Base-by-base conservation (phyloP, 2,113 vertebrate species). In the Ochotona princeps region DNA sequence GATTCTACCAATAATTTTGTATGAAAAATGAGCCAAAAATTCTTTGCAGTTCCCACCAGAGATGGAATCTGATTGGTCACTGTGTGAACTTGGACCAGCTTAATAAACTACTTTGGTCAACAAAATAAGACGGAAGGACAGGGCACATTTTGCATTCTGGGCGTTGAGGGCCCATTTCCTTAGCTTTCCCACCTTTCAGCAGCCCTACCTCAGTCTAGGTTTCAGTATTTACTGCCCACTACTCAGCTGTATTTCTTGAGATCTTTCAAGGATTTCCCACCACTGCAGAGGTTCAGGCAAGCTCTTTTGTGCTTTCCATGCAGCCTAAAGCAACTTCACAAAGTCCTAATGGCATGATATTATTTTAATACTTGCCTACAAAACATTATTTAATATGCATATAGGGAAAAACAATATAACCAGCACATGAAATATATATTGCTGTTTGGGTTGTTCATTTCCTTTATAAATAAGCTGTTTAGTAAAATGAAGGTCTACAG, bases 381-480 rank as follows among this genome's bases (percentile, higher is more conserved):
- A 91, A 83, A 66, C 65, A 57, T 47, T 70, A 63, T 86, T 96
- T 47, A 73, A 84, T 76, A 66, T 65, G 1, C 44, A 49, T 57
- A 38, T 47, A 44, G 38, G 17, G 14, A 89, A 76, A 32, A 91
- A 80, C 28, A 61, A 32, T 5, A 60, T 65, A 90, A 66, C 66
- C 17, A 81, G 76, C 51, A 49, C 35, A 35, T 69, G 81, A 96
- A 93, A 93, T 44, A 76, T 51, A 76, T 81, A 96, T 89, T 93
- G 78, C 51, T 92, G 66, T 89, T 95, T 93, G 89, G 67, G 30
- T 84, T 96, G 54, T 67, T 89, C 81, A 94, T 91, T 93, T 93
- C 83, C 69, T 82, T 92, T 79, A 89, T 74, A 93, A 95, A 87
- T 87, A 95, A 94, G 63, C 44, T 92, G 26, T 87, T 96, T 94